These are phyloP conservation scores for Rhombomys opimus DNA, from an alignment of 2,113 vertebrate species.

Conservation along the genomic window DNA sequence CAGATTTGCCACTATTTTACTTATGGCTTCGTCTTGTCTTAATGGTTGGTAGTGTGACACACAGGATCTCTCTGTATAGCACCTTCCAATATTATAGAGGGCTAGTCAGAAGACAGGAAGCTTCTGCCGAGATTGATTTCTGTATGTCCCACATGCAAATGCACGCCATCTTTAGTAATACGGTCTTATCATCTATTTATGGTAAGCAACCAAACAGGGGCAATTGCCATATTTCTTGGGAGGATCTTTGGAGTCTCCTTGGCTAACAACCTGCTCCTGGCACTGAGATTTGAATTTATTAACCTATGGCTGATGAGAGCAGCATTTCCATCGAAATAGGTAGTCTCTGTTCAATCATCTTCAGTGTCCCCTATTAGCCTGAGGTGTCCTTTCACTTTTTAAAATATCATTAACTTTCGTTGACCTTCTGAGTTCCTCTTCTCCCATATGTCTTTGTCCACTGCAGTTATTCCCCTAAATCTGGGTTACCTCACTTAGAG, in stretches of 20 bases:
- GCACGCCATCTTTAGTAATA: neutral
- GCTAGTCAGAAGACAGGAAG: neutral
- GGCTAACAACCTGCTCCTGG: neutral
- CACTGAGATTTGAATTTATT: neutral
- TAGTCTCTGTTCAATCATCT: neutral
- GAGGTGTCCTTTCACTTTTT: neutral
- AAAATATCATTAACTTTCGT: neutral
- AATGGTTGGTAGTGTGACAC: neutral
- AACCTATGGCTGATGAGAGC: neutral
- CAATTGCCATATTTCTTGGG: neutral
- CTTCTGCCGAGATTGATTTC: neutral
- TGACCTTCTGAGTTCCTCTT: neutral
- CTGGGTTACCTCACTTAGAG: neutral
- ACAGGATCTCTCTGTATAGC: neutral
- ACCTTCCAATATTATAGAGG: neutral
- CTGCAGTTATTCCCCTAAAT: neutral
- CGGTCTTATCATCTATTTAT: neutral
- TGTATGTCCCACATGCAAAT: neutral
- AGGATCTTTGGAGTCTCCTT: neutral
- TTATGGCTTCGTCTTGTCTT: neutral
- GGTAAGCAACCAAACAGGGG: neutral
- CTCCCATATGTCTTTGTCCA: too few relatives aligned
- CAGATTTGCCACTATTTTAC: neutral
- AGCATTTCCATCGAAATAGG: neutral
- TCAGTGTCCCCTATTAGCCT: neutral